phyloP scores from a whole-genome alignment of 2,113 vertebrate species.

The Catharus minimus region DNA sequence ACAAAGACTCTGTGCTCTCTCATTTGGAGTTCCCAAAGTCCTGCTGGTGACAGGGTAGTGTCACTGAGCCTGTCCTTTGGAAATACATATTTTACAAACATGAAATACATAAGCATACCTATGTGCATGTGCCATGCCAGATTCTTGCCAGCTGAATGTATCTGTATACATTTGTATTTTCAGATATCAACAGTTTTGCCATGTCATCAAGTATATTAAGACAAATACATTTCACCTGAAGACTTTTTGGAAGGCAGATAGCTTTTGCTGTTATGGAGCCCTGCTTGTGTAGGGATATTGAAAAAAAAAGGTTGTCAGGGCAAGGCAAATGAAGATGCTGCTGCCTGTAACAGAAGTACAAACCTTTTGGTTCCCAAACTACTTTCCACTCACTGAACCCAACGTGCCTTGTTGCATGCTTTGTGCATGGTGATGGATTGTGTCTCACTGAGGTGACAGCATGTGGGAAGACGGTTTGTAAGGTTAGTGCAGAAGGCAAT shows the following conservation, averaged over 20 bases:
- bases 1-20: not conserved
- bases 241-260: not conserved
- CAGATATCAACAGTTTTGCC: not conserved
- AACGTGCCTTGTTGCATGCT: rapidly evolving
- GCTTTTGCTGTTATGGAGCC: not conserved
- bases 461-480: too few species aligned
- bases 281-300: not conserved
- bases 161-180: not conserved
- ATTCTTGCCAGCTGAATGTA: not conserved
- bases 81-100: not conserved
- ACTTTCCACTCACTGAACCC: not conserved
- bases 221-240: not conserved
- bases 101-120: not conserved
- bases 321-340: not conserved
- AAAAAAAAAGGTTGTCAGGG: not conserved
- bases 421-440: rapidly evolving
- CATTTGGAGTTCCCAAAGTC: not conserved
- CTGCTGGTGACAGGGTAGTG: not conserved
- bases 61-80: not conserved
- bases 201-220: not conserved
- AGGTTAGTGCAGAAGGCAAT: too few species aligned
- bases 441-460: rapidly evolving
- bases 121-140: rapidly evolving
- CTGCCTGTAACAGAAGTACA: not conserved
- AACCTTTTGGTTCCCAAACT: not conserved